phyloP scores from a whole-genome alignment of 2,797 vertebrate genomes.

The Gallinago stenura region DNA sequence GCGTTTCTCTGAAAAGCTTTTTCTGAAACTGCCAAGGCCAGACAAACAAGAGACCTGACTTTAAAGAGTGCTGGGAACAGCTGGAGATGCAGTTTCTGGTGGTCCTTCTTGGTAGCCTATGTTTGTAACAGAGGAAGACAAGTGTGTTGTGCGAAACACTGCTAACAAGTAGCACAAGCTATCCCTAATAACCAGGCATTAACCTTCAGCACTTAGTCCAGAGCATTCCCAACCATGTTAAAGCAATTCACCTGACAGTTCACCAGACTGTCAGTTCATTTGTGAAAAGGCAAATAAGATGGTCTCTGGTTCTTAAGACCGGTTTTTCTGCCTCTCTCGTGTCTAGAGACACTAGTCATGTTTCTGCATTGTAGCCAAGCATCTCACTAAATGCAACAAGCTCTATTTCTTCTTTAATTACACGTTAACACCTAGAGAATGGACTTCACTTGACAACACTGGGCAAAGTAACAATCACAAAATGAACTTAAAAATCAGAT shows the following conservation, averaged over 20 bases:
- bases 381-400: neutral
- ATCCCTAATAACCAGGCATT: neutral
- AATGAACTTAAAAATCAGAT: neutral
- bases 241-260: neutral
- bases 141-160: neutral
- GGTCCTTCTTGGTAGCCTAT: neutral
- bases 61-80: neutral
- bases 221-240: neutral
- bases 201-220: neutral
- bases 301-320: neutral
- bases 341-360: neutral
- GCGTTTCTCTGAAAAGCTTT: neutral
- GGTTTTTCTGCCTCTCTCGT: neutral
- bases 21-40: neutral
- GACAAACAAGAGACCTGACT: neutral
- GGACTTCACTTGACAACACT: neutral
- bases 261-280: neutral
- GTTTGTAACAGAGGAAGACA: neutral
- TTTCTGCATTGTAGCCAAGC: neutral
- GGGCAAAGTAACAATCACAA: neutral
- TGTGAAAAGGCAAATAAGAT: neutral
- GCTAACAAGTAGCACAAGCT: neutral
- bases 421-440: rapidly evolving
- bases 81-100: neutral
- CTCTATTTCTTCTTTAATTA: neutral